Evolutionary conservation across 1,140 invertebrate genomes (phyloP).

Genomic region (Mamestra configurata): DNA sequence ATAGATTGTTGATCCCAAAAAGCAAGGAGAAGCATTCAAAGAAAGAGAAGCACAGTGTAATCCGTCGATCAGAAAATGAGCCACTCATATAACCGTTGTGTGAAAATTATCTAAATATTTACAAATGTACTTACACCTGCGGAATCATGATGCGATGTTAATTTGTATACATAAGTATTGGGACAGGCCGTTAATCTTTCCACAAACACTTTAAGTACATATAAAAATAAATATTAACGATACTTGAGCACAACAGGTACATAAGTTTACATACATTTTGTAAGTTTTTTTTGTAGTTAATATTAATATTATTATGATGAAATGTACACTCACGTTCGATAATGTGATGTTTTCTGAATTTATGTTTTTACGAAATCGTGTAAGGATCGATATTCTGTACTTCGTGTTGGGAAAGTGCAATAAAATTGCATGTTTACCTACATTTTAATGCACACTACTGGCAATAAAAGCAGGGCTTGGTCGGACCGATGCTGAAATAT

Average conservation of each 20-base stretch:
- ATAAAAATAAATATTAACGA: constrained; percentile 19
- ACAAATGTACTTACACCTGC: background rate
- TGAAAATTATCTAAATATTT: background rate
- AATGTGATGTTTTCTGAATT: background rate
- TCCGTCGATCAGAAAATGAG: too few species aligned
- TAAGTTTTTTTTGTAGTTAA: background rate
- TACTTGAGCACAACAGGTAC: background rate
- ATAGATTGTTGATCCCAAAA: too few species aligned
- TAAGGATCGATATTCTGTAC: background rate
- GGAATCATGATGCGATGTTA: background rate
- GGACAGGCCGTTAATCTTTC: background rate
- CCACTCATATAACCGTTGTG: background rate
- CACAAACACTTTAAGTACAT: background rate
- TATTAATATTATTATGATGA: constrained; percentile 6
- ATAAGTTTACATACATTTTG: background rate
- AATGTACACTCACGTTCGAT: background rate
- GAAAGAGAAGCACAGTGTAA: background rate
- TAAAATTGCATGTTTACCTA: background rate
- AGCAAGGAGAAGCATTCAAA: too few species aligned
- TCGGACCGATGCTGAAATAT: too few species aligned
- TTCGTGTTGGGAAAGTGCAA: background rate
- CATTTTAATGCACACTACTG: background rate
- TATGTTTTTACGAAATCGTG: constrained; percentile 9
- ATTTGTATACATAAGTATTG: background rate
- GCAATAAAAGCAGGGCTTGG: too few species aligned